A percentile compares a stretch with the other conserved stretches of the same genome.
Conservation (phyloP, 2,113 vertebrate species). For the Calypte anna region DNA sequence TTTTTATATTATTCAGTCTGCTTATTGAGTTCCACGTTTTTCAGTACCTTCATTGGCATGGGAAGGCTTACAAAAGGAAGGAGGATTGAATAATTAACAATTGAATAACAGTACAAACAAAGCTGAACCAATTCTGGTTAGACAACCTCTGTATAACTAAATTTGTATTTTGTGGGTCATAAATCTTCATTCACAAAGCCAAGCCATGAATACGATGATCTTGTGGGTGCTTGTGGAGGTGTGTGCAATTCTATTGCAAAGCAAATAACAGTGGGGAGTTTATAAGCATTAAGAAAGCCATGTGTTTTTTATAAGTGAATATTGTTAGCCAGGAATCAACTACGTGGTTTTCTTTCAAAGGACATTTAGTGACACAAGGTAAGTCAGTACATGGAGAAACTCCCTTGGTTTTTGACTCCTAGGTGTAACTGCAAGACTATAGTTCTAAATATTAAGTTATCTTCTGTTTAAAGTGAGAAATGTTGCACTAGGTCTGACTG, state of each 20-base stretch:
- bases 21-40: not conserved
- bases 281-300: conserved; percentile 8
- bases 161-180: not conserved
- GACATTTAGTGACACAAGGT: not conserved
- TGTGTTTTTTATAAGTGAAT: not conserved
- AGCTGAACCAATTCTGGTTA: not conserved
- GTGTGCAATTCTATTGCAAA: not conserved
- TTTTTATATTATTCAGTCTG: not conserved
- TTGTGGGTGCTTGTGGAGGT: not conserved
- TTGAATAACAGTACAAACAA: not conserved
- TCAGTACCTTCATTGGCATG: not conserved
- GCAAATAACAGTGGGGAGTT: not conserved
- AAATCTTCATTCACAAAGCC: too few relatives aligned
- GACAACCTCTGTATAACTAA: not conserved
- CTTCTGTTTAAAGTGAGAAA: not conserved
- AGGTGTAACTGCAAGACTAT: not conserved
- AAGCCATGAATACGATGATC: too few relatives aligned
- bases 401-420: not conserved
- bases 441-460: not conserved
- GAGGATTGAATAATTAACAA: not conserved
- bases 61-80: not conserved
- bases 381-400: not conserved
- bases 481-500: not conserved
- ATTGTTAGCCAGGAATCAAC: not conserved
- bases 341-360: not conserved